Conservation (phyloP, 2,888 invertebrate species). For the Cyrtodaria siliqua region DNA sequence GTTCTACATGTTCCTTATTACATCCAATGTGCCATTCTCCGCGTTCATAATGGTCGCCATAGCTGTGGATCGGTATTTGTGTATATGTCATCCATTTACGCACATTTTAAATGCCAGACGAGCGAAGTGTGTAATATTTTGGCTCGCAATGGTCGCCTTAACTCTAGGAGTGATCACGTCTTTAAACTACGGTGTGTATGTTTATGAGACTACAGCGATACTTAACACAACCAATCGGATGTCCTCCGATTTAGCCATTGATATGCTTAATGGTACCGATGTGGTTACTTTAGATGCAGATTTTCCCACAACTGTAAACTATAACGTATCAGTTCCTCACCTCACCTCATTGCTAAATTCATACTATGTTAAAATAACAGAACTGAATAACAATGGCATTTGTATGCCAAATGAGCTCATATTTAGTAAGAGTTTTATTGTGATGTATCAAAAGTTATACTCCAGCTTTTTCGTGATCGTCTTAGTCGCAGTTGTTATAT, state of each 20-base stretch:
- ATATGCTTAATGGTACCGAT: not conserved
- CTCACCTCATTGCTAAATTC: too few species aligned
- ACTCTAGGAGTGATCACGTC: constrained; percentile 70
- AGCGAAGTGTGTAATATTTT: constrained; percentile 68
- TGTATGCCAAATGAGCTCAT: constrained; percentile 66
- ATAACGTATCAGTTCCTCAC: too few species aligned
- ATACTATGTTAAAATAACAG: not conserved
- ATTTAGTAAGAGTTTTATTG: constrained; percentile 66
- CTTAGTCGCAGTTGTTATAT: constrained; percentile 79
- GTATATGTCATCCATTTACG: constrained; percentile 83
- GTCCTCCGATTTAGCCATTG: not conserved
- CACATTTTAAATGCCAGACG: constrained; percentile 74
- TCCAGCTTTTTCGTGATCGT: constrained; percentile 80
- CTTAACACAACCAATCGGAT: too few species aligned
- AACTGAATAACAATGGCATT: not conserved
- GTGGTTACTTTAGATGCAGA: not conserved
- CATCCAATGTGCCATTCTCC: constrained; percentile 82
- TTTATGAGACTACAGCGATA: not conserved
- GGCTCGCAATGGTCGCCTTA: constrained; percentile 62
- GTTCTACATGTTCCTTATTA: constrained; percentile 82
- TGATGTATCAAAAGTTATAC: constrained; percentile 78
- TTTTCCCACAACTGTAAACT: not conserved
- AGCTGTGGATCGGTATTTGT: constrained; percentile 81
- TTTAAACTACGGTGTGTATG: constrained; percentile 69
- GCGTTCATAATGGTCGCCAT: constrained; percentile 83